Base-by-base conservation (phyloP, 2,113 vertebrate species). In the Heteronetta atricapilla region DNA sequence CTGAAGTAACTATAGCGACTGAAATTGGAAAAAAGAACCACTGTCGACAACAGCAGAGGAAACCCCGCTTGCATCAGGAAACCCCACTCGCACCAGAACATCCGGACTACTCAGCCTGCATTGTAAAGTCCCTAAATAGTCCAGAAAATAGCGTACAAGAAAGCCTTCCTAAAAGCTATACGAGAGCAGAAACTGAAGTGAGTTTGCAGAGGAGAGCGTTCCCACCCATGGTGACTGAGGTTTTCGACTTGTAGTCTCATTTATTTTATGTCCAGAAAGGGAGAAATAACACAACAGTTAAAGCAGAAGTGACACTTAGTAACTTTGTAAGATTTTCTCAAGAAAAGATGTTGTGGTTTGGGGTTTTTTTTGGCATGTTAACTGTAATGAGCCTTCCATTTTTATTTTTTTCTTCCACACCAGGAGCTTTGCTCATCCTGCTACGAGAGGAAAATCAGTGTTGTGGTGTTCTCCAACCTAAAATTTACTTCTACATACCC, bases 51-150 rank as follows among this genome's bases (percentile, higher is more conserved):
- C 34, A 81, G 58, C 74, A 82, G 69, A 52, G 31, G 69, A 94
- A 89, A 33, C 33, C 40, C 52, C 50, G 50, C 50, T 52, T 13
- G 23, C 50, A 52, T 25, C 50, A 48, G 31, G 68, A 93, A 89
- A 70, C 21, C 73, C 50, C 36, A 7, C 25, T 70, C 8, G 1
- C 22, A 70, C 11, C 84, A 69, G 67, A 70, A 40, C 6, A 82
- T 13, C 22, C 1, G 0, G 40, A 64, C 62, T 1, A 2, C 36
- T 62, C 6, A 9, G 56, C 15, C 46, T 22, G 6, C 2, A 10
- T 2, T 76, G 48, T 52, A 17, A 73, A 52, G 64, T n/a, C 64
- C 72, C 70, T 48, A 46, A 15, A 69, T 1, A 4, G 73, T 8
- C 79, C 83, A 53, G 2, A 28, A 36, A 50, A 4, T 7, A 56